phyloP scores from a whole-genome alignment of 2,797 vertebrate genomes.

The Aselliscus stoliczkanus region DNA sequence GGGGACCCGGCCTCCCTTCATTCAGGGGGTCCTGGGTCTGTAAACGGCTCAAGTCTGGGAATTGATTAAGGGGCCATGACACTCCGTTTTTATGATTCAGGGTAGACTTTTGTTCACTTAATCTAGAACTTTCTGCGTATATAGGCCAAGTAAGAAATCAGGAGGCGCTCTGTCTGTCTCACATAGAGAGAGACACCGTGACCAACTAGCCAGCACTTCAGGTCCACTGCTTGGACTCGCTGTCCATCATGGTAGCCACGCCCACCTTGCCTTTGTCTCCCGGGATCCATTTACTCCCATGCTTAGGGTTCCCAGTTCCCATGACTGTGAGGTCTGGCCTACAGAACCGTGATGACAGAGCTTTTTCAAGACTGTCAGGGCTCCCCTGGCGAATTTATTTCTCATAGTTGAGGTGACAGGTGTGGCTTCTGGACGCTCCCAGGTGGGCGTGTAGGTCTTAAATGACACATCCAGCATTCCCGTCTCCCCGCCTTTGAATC shows the following conservation, averaged over 20 bases:
- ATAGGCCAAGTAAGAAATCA: background rate
- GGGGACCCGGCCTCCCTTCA: background rate
- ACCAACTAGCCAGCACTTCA: rapidly evolving
- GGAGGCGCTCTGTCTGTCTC: background rate
- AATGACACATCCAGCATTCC: background rate
- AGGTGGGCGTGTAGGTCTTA: background rate
- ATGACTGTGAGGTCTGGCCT: background rate
- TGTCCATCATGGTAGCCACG: no score
- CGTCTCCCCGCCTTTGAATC: background rate
- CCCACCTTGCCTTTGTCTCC: background rate
- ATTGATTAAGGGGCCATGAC: background rate
- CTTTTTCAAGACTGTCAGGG: background rate
- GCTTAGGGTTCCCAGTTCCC: background rate
- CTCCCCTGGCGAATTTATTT: background rate
- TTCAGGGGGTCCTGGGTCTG: background rate
- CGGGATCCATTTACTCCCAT: background rate
- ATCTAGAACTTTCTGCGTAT: background rate
- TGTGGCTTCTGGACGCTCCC: background rate
- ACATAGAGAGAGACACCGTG: background rate
- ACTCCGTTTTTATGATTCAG: background rate
- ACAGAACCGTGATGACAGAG: background rate
- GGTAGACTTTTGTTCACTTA: background rate
- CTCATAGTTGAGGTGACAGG: background rate
- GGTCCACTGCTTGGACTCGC: background rate
- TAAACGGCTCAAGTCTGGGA: background rate